Percentiles rank a stretch among this genome's conserved stretches.
phyloP scores from a whole-genome alignment of 2,888 invertebrate genomes.

The Ochropleura leucogaster region DNA sequence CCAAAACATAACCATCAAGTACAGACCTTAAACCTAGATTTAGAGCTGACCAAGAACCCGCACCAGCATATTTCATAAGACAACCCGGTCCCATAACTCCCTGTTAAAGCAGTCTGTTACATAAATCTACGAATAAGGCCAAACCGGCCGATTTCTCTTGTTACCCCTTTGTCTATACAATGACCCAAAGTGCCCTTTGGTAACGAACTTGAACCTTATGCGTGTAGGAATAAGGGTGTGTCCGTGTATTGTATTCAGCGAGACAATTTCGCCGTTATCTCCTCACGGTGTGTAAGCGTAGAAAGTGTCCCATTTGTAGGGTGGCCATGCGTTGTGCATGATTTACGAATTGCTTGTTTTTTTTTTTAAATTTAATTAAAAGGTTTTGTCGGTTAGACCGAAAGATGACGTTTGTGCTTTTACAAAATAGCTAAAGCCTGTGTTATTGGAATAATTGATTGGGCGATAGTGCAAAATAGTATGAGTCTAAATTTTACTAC shows the following conservation, averaged over 20 bases:
- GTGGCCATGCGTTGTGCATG: conserved; percentile 65
- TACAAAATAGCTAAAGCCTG: no score
- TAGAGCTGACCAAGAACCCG: conserved; percentile 33
- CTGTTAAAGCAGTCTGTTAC: conserved; percentile 67
- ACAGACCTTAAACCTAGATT: conserved; percentile 9
- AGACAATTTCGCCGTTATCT: conserved; percentile 80
- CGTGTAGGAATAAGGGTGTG: conserved; percentile 67
- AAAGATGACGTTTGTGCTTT: no score
- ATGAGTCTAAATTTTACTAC: background rate
- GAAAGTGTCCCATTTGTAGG: conserved; percentile 84
- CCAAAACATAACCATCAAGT: conserved; percentile 15
- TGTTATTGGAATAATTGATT: no score
- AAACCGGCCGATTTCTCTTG: conserved; percentile 78
- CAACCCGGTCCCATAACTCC: conserved; percentile 57
- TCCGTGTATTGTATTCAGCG: conserved; percentile 69
- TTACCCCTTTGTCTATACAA: conserved; percentile 74
- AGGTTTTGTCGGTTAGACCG: no score
- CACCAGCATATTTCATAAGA: conserved; percentile 62
- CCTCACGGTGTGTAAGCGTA: conserved; percentile 77
- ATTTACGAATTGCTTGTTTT: conserved; percentile 10
- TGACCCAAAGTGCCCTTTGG: conserved; percentile 65
- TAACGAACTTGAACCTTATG: conserved; percentile 73
- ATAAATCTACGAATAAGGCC: conserved; percentile 79
- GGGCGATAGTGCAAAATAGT: no score
- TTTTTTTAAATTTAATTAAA: background rate